Conservation (phyloP, 2,888 invertebrate genomes). For the Drosophila siamana region DNA sequence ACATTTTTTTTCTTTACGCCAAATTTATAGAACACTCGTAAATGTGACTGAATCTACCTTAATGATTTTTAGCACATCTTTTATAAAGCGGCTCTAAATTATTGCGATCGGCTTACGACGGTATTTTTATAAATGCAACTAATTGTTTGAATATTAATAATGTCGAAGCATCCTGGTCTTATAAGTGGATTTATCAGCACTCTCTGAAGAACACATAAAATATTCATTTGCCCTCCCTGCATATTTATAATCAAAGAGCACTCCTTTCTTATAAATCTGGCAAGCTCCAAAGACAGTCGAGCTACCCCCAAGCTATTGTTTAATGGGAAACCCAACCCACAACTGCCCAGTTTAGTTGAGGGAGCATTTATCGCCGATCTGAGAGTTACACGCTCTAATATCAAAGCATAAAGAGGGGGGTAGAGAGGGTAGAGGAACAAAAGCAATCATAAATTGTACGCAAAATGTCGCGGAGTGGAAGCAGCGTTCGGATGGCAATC, state of each 20-base stretch:
- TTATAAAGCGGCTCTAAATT: not conserved
- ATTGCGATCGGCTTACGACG: not conserved
- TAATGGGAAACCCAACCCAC: not conserved
- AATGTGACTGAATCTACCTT: not conserved
- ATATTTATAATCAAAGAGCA: not conserved
- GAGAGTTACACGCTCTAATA: slow-evolving; percentile 16
- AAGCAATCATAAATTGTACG: slow-evolving; percentile 61
- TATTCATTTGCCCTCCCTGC: no score
- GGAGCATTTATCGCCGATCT: slow-evolving; percentile 59
- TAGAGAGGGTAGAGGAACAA: no score
- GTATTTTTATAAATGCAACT: not conserved
- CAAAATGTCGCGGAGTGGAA: slow-evolving; percentile 60
- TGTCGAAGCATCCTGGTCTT: not conserved
- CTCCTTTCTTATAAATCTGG: not conserved
- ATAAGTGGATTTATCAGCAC: no score
- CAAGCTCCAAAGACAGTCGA: not conserved
- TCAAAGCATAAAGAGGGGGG: slow-evolving; percentile 9
- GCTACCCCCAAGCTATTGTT: not conserved
- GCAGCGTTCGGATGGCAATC: slow-evolving; percentile 57
- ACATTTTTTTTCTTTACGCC: not conserved
- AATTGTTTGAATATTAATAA: not conserved
- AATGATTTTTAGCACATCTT: not conserved
- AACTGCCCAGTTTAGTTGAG: slow-evolving; percentile 27
- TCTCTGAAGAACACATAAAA: no score
- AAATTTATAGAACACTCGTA: not conserved